Percentiles rank a stretch among this genome's conserved stretches.
Evolutionary conservation across 2,113 vertebrate species (phyloP).

Genomic region (Calonectris borealis): DNA sequence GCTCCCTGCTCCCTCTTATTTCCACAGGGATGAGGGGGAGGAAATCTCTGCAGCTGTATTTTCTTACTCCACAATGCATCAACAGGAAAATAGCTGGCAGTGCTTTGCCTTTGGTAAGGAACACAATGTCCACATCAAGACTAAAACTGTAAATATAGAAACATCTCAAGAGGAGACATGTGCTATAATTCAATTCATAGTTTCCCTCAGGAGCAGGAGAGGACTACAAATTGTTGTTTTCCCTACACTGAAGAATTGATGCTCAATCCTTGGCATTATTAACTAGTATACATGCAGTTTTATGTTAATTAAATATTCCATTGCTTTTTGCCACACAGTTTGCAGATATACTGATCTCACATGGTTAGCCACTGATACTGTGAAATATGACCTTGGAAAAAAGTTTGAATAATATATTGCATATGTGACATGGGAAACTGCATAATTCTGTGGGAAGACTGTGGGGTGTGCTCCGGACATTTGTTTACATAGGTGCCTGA

Average conservation of each 20-base stretch:
- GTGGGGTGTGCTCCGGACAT: neutral
- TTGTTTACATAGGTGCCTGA: neutral
- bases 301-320: neutral
- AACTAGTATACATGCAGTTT: neutral
- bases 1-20: neutral
- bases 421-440: neutral
- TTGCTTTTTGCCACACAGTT: neutral
- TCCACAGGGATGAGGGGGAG: neutral
- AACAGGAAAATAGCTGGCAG: neutral
- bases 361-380: neutral
- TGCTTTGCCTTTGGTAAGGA: neutral
- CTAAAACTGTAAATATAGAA: neutral
- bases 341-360: neutral
- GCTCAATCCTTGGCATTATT: neutral
- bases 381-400: neutral
- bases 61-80: neutral
- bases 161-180: neutral
- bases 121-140: neutral
- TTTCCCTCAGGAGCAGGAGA: neutral
- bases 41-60: neutral
- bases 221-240: neutral
- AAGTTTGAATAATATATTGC: neutral
- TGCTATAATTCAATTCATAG: neutral
- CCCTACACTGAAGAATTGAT: neutral
- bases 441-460: neutral